Base-by-base conservation (phyloP, 2,888 invertebrate genomes). In the Oscheius onirici region DNA sequence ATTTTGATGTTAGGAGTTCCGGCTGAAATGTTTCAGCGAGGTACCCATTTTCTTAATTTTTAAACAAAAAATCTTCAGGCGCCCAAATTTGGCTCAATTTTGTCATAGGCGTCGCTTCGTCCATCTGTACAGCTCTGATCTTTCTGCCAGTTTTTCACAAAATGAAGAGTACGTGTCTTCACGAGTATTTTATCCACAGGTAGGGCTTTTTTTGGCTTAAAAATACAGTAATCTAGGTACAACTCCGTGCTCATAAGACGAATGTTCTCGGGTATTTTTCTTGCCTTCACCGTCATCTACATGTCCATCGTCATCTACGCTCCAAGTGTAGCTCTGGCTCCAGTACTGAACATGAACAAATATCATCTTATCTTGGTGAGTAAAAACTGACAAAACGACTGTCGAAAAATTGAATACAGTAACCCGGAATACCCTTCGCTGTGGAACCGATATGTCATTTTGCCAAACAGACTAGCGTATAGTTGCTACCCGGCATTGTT, bases 91-190 rank as follows among this genome's bases (percentile, higher is more conserved):
- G 84, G 84, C 43, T 84, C 34, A 83, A 83, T 54, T 83, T 83
- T 55, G 75, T 77, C 11, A 78, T 83, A 34, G 84, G 84, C n/a
- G 81, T 77, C 2, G 67, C 74, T 51, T 80, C 83, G 1, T 83
- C 82, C 1, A 54, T 80, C 13, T 70, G 78, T 57, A 84, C 83
- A 5, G 79, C 77, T 26, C 71, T 78, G 41, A 74, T 84, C 15
- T 83, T 84, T 58, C 74, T 84, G 10, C 84, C 84, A 20, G 79
- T 84, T n/a, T 83, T 84, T 66, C 80, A 84, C 76, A 83, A 83
- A 67, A 80, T 84, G 78, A 78, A 81, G 44, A 76, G 75, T 57
- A 84, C 82, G 8, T 83, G 82, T 68, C 71, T 84, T 1, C 83
- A 84, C 72, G 83, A 83, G 67, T 84, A 83, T 66, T 84, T 84